Evolutionary conservation across 1,140 invertebrate genomes (phyloP).

Genomic region (Lepidostoma basale): DNA sequence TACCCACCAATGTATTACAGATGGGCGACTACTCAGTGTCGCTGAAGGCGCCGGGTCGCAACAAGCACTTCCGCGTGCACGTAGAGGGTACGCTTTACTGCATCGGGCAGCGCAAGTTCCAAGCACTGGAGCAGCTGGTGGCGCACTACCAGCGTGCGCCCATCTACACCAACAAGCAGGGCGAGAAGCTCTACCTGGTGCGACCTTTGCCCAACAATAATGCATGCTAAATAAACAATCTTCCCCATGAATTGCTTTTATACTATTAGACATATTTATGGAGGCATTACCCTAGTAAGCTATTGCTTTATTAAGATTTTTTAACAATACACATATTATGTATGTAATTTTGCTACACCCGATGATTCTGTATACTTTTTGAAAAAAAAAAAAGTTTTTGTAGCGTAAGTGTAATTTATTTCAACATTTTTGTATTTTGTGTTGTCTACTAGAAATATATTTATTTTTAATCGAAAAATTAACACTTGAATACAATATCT

Average conservation of each 20-base stretch:
- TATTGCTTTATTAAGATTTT: background rate
- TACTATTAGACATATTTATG: constrained; percentile 17
- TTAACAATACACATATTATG: background rate
- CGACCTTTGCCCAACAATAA: constrained; percentile 72
- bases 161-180: constrained; percentile 96
- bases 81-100: constrained; percentile 93
- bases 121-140: constrained; percentile 93
- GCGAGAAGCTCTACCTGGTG: constrained; percentile 91
- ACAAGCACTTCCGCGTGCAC: constrained; percentile 99
- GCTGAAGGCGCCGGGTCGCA: constrained; percentile 94
- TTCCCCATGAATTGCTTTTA: background rate
- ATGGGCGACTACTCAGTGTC: constrained; percentile 98
- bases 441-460: constrained; percentile 19
- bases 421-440: background rate
- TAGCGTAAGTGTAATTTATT: constrained; percentile 4
- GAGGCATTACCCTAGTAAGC: constrained; percentile 9
- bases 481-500: background rate
- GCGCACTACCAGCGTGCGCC: constrained; percentile 98
- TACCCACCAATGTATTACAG: constrained; percentile 64
- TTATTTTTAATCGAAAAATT: background rate
- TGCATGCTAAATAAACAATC: constrained; percentile 18
- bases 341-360: background rate
- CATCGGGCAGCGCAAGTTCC: constrained; percentile 97
- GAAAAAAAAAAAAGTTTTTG: background rate
- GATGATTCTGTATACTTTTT: constrained; percentile 20